Conservation (phyloP, 2,888 invertebrate species). For the Nysson spinosus region DNA sequence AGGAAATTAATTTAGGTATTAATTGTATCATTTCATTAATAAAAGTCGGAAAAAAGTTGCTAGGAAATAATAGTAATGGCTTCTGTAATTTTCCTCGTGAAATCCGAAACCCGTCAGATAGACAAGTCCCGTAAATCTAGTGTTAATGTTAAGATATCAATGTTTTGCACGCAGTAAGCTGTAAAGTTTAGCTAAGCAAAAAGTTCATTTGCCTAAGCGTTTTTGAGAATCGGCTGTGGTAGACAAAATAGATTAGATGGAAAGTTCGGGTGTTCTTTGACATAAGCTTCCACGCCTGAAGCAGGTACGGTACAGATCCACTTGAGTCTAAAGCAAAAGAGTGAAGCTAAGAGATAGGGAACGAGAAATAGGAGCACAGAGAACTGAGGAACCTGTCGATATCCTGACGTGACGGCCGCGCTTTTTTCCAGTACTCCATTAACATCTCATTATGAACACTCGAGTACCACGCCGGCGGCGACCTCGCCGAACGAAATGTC, state of each 20-base stretch:
- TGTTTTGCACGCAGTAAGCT: no score
- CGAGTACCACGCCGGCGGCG: constrained; percentile 53
- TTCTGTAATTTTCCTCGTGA: no score
- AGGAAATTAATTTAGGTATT: no score
- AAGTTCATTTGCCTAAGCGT: constrained; percentile 2
- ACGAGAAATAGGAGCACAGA: constrained; percentile 12
- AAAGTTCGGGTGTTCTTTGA: constrained; percentile 39
- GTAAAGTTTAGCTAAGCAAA: no score
- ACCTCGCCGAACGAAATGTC: constrained; percentile 68
- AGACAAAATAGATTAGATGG: constrained; percentile 70
- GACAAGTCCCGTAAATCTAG: no score
- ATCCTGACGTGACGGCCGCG: constrained; percentile 70
- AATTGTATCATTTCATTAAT: no score
- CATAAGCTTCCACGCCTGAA: constrained; percentile 1
- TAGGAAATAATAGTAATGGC: no score
- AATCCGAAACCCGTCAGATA: no score
- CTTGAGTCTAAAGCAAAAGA: no score
- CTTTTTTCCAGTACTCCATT: constrained; percentile 74
- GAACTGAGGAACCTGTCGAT: constrained; percentile 68
- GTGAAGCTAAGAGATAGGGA: constrained; percentile 14
- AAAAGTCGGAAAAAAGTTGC: no score
- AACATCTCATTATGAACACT: constrained; percentile 77
- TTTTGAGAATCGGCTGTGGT: constrained; percentile 48
- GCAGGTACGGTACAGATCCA: no score
- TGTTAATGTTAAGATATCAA: no score